Base-by-base conservation (phyloP, 1,140 invertebrate species). In the Metaphire vulgaris region DNA sequence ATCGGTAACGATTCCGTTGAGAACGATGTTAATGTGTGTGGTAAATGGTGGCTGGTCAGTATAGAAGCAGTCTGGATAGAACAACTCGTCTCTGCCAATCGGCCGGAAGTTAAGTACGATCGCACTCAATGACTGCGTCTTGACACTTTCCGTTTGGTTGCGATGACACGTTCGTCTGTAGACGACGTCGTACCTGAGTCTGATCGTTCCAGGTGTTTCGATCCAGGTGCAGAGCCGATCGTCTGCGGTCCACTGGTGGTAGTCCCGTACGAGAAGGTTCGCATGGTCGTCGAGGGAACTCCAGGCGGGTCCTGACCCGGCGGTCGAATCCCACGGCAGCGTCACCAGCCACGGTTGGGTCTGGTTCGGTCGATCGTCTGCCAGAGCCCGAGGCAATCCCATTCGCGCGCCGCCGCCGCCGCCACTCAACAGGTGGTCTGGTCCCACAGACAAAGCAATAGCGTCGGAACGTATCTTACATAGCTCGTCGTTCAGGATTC, bases 161-260 rank as follows among this genome's bases (percentile, higher is more conserved):
- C 31, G 29, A 21, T 26, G 6, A 68, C 77, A 78, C 33, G 33
- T 74, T 34, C 74, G 56, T 33, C 71, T 72, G 68, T 78, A 78
- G n/a, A 75, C 73, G 26, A 72, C 77, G 56, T 78, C 77, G 33
- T 65, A 78, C 6, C 70, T 72, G 30, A 32, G 67, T 56, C 70
- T 76, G 2, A 72, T 78, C 66, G 69, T 69, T n/a, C 68, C 72
- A 28, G 32, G 65, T n/a, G 68, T 74, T 66, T 32, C 33, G 65
- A 78, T 78, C 77, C 77, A 78, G 32, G n/a, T 16, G 33, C 77
- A 78, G 31, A 78, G 68, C 29, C 73, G 65, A 21, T 78, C 77
- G 16, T 29, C 33, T n/a, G 73, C 77, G 15, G 41, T 74, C 77
- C 77, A 78, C n/a, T 69, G 26, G 33, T 75, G 71, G 33, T 78